A percentile compares a stretch with the other conserved stretches of the same genome.
Conservation (phyloP, 2,797 vertebrate genomes). For the Odontamblyopus rebecca region DNA sequence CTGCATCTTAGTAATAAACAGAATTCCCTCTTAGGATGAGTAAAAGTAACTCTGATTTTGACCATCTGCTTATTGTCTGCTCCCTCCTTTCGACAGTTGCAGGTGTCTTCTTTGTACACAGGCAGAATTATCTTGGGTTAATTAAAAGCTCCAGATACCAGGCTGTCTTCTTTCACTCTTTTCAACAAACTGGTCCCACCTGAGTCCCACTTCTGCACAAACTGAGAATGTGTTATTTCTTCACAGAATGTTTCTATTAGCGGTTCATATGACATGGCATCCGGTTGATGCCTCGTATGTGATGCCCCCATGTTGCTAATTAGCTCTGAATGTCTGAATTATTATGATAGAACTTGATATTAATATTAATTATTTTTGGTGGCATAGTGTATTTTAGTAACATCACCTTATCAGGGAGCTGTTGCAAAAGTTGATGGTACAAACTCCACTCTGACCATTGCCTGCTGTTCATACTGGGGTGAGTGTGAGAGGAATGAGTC, state of each 20-base stretch:
- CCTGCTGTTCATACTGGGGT: no score
- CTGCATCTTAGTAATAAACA: no score
- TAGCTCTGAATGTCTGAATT: no score
- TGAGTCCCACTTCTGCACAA: neutral
- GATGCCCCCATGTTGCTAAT: no score
- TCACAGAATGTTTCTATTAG: conserved; percentile 2
- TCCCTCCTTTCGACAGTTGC: conserved; percentile 28
- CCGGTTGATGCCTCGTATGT: neutral
- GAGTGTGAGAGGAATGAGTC: no score
- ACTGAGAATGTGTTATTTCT: neutral
- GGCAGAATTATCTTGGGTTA: conserved; percentile 41
- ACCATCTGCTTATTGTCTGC: conserved; percentile 49
- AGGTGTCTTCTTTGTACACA: conserved; percentile 39
- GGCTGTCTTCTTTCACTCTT: neutral
- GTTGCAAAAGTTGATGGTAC: no score
- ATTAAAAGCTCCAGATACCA: conserved; percentile 52
- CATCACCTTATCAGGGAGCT: no score
- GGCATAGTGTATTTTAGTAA: no score
- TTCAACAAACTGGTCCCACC: conserved; percentile 2
- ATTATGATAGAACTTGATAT: no score
- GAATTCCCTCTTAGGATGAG: no score
- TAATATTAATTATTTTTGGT: no score
- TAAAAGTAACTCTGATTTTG: conserved; percentile 18
- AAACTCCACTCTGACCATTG: no score
- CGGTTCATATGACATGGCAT: conserved; percentile 7